A percentile compares a stretch with the other conserved stretches of the same genome.
Evolutionary conservation across 1,140 invertebrate genomes (phyloP).

Genomic region (Chelonus insularis): DNA sequence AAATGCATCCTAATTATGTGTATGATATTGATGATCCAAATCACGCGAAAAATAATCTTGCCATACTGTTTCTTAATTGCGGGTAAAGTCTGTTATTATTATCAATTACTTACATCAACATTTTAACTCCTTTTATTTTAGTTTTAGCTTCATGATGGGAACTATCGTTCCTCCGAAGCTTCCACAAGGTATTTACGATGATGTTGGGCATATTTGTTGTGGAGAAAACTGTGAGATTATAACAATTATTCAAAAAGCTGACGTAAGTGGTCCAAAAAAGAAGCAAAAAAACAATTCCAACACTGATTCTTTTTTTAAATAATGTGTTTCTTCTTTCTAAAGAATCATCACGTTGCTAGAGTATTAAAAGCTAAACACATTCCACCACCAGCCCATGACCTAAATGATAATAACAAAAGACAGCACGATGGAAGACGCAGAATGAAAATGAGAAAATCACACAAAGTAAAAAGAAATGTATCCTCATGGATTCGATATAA

Average conservation of each 20-base stretch:
- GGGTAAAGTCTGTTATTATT: conserved; percentile 29
- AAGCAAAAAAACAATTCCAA: conserved; percentile 5
- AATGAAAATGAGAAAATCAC: not conserved
- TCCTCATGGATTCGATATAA: not conserved
- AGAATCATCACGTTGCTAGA: conserved; percentile 27
- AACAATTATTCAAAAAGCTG: conserved; percentile 31
- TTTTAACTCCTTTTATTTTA: conserved; percentile 3
- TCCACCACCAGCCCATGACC: conserved; percentile 25
- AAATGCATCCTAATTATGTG: conserved; percentile 36
- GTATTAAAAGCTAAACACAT: conserved; percentile 23
- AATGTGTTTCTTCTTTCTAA: not conserved
- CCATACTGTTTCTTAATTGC: conserved; percentile 35
- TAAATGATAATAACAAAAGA: not conserved
- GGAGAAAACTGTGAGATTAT: conserved; percentile 31
- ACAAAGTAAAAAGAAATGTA: not conserved
- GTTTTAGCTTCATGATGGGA: conserved; percentile 26
- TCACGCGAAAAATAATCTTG: conserved; percentile 32
- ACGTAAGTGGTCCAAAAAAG: conserved; percentile 18
- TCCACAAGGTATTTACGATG: conserved; percentile 26
- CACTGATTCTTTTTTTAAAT: no score
- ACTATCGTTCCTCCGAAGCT: conserved; percentile 26
- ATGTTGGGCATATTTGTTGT: conserved; percentile 38
- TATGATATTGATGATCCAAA: conserved; percentile 27
- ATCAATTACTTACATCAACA: no score
- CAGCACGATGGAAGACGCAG: not conserved